A percentile compares a stretch with the other conserved stretches of the same genome.
phyloP scores from a whole-genome alignment of 2,113 vertebrate genomes.

The Oophaga pumilio region DNA sequence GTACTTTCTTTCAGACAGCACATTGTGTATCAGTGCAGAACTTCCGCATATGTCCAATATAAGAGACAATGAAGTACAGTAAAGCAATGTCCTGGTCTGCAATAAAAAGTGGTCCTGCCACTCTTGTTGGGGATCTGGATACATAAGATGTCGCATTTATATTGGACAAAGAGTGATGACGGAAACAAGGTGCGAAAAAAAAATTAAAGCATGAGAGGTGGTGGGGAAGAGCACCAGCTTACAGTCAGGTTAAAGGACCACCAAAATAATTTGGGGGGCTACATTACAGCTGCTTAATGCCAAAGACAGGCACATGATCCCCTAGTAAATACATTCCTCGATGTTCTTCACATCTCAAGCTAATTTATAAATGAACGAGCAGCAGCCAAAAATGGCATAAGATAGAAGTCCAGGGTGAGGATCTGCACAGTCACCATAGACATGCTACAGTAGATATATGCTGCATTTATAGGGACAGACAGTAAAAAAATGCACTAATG shows the following conservation, averaged over 20 bases:
- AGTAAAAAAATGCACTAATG: not conserved
- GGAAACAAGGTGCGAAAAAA: not conserved
- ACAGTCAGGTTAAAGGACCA: not conserved
- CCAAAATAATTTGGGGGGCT: not conserved
- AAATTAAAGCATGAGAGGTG: not conserved
- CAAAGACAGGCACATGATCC: not conserved
- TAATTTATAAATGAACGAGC: not conserved
- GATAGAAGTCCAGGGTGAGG: not conserved
- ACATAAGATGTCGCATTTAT: no score
- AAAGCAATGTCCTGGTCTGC: not conserved
- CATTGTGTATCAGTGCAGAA: not conserved
- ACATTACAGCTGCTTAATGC: not conserved
- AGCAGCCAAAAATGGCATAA: not conserved
- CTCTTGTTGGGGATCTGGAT: not conserved
- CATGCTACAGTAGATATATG: not conserved
- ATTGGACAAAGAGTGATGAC: not conserved
- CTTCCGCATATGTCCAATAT: not conserved
- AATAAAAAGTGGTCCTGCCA: not conserved
- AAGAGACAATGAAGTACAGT: conserved; percentile 1
- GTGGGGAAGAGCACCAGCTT: not conserved
- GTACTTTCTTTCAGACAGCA: not conserved
- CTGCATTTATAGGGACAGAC: conserved; percentile 11
- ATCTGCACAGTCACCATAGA: not conserved
- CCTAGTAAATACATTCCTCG: not conserved
- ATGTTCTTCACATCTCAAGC: not conserved